These are phyloP conservation scores for Drosophila baimaii DNA, from an alignment of 1,140 invertebrate species.

Conservation along the genomic window DNA sequence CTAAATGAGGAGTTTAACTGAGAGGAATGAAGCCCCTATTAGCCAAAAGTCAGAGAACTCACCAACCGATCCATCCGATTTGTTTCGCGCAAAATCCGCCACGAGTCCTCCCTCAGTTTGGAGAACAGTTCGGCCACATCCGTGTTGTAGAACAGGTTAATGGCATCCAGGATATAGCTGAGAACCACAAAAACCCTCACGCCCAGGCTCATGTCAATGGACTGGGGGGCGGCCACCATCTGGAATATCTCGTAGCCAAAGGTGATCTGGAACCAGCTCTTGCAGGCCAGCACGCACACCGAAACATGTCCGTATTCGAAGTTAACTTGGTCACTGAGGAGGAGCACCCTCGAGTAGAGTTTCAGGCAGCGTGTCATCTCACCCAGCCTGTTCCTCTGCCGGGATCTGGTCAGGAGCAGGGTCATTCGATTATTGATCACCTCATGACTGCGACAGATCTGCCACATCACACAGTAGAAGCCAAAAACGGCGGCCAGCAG, in stretches of 20 bases:
- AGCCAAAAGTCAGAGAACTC: too few relatives aligned
- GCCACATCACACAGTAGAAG: constrained; percentile 38
- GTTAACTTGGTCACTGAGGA: not conserved
- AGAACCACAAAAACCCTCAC: constrained; percentile 29
- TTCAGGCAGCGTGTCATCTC: constrained; percentile 2
- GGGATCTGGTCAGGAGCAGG: not conserved
- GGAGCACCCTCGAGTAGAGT: constrained; percentile 16
- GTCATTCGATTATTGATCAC: constrained; percentile 22
- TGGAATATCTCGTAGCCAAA: constrained; percentile 47
- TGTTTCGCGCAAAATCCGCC: constrained; percentile 14
- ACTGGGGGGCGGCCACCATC: constrained; percentile 28
- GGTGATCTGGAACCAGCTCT: constrained; percentile 49
- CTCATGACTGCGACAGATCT: constrained; percentile 34
- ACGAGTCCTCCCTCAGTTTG: constrained; percentile 6
- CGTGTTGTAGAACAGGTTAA: constrained; percentile 32
- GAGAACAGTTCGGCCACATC: constrained; percentile 41
- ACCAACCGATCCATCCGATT: constrained; percentile 25
- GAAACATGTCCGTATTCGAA: constrained; percentile 7
- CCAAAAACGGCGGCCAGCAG: constrained; percentile 22
- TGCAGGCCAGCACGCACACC: constrained; percentile 36
- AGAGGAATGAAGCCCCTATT: too few relatives aligned
- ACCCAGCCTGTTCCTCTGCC: not conserved
- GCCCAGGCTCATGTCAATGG: constrained; percentile 11
- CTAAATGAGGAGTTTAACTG: constrained; percentile 11
- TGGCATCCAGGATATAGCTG: constrained; percentile 34